Conservation (phyloP, 2,888 invertebrate genomes). For the Thymelicus lineola region DNA sequence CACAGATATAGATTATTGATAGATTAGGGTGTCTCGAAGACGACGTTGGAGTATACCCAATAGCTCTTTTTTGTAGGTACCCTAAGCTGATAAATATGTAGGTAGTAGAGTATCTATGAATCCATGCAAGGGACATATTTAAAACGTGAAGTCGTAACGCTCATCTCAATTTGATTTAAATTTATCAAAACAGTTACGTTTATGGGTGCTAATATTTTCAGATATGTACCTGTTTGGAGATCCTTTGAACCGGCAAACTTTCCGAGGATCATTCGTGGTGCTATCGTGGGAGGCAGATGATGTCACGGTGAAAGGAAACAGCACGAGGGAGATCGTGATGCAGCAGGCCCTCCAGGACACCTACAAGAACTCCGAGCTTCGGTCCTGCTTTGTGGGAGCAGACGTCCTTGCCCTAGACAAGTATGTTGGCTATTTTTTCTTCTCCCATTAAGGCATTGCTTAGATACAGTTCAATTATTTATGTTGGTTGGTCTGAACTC, state of each 20-base stretch:
- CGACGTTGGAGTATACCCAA: too few species aligned
- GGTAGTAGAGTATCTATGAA: too few species aligned
- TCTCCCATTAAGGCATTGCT: too few species aligned
- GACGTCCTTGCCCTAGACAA: conserved; percentile 94
- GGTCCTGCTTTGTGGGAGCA: conserved; percentile 90
- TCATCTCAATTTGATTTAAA: too few species aligned
- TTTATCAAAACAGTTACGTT: too few species aligned
- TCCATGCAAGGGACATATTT: not conserved
- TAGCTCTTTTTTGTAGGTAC: too few species aligned
- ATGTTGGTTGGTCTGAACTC: too few species aligned
- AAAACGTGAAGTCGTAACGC: not conserved
- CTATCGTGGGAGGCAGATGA: conserved; percentile 89
- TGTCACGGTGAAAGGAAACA: conserved; percentile 88
- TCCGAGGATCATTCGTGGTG: conserved; percentile 92
- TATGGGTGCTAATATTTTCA: conserved; percentile 66
- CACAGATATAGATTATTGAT: too few species aligned
- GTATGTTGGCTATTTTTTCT: conserved; percentile 74
- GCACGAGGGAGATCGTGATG: conserved; percentile 90
- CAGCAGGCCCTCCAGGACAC: conserved; percentile 90
- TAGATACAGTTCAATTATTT: too few species aligned
- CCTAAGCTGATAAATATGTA: too few species aligned
- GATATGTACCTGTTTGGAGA: conserved; percentile 90
- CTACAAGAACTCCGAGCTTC: conserved; percentile 89
- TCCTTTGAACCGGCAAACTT: conserved; percentile 91
- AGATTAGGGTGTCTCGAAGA: too few species aligned